Conservation (phyloP, 2,888 invertebrate genomes). For the Lasioglossum calceatum region DNA sequence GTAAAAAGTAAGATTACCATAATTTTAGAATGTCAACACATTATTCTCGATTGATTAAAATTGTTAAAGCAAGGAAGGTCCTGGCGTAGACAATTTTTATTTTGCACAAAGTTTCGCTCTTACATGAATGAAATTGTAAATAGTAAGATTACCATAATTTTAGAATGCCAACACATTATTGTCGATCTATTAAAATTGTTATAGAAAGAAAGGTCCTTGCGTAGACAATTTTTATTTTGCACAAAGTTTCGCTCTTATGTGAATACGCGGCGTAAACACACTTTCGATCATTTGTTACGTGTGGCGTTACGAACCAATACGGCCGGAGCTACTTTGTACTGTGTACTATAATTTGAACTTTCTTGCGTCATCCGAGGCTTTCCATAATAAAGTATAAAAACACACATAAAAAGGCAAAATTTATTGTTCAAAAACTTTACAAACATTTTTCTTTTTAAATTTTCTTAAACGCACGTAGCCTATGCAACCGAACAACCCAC, state of each 20-base stretch:
- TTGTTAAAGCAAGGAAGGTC: too few species aligned
- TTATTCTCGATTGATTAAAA: too few species aligned
- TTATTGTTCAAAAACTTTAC: background rate
- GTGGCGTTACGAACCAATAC: background rate
- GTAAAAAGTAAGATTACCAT: too few species aligned
- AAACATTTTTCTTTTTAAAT: too few species aligned
- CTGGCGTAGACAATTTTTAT: background rate
- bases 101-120: background rate
- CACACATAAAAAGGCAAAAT: background rate
- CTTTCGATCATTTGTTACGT: slow-evolving; percentile 6
- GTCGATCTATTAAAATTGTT: too few species aligned
- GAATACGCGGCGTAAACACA: background rate
- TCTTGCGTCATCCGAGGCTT: background rate
- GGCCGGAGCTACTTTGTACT: background rate
- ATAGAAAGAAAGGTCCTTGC: too few species aligned
- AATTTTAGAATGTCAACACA: too few species aligned
- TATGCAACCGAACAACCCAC: background rate
- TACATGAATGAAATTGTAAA: too few species aligned
- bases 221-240: too few species aligned
- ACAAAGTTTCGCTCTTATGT: background rate
- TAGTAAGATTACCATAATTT: too few species aligned
- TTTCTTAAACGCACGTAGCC: background rate
- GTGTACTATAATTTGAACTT: background rate
- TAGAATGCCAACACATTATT: too few species aligned
- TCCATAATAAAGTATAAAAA: background rate